Conservation (phyloP, 2,888 invertebrate species). For the Cheilosia soror region DNA sequence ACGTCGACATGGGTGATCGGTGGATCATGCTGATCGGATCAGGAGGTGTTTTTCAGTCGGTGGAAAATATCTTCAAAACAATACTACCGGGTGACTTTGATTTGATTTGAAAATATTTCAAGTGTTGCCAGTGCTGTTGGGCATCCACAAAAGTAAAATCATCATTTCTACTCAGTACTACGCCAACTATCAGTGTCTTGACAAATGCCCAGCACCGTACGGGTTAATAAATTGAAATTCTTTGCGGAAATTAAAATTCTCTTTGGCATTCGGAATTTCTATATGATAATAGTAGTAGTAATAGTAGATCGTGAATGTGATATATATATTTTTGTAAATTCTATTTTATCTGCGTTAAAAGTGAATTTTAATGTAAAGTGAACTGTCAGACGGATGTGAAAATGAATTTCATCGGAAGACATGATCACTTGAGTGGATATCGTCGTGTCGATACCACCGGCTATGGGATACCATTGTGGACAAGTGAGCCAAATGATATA, state of each 20-base stretch:
- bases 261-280: conserved; percentile 41
- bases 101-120: conserved; percentile 18
- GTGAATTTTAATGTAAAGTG: conserved; percentile 33
- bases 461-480: conserved; percentile 78
- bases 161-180: conserved; percentile 22
- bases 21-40: conserved; percentile 20
- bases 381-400: conserved; percentile 63
- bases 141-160: neutral
- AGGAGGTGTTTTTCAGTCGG: conserved; percentile 1
- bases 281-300: neutral
- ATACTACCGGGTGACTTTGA: conserved; percentile 4
- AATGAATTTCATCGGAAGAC: conserved; percentile 82
- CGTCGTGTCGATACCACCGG: conserved; percentile 79
- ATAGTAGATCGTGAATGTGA: conserved; percentile 6
- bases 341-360: conserved; percentile 36
- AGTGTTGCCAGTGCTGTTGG: neutral
- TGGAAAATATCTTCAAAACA: conserved; percentile 9
- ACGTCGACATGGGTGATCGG: conserved; percentile 5
- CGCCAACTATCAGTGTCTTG: conserved; percentile 49
- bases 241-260: conserved; percentile 81
- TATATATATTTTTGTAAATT: neutral
- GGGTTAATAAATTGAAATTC: conserved; percentile 80
- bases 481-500: conserved; percentile 7
- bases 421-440: conserved; percentile 81
- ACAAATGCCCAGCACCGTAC: conserved; percentile 79